Base-by-base conservation (phyloP, 2,797 vertebrate genomes). In the Danio kyathit region DNA sequence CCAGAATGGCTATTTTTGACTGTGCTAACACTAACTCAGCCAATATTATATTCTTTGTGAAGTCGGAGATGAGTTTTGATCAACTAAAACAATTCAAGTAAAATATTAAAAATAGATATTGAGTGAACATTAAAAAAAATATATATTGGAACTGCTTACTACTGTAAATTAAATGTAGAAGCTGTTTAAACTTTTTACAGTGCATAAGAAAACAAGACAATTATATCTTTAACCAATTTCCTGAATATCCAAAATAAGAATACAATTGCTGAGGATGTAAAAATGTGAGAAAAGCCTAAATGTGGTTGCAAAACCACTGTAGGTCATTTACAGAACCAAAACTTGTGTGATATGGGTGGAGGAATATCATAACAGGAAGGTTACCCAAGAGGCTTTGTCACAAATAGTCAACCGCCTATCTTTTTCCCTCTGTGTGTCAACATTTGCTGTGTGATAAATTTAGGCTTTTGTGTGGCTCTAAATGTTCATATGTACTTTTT, bases 361-460 rank as follows among this genome's bases (percentile, higher is more conserved):
- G 10, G 4, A 67, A 57, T 77, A 19, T 48, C 75, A 59, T 11
- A 61, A 79, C n/a, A 79, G 29, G 29, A 79, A 70, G 41, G 5
- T 70, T 51, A 41, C 56, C 6, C 8, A 79, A 61, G 4, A 51
- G 43, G n/a, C 8, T 60, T 49, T 61, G 6, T 70, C 52, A 67
- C 51, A 77, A 40, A 67, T 13, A n/a, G 10, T 3, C 40, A 73
- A 7, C 41, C 2, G 10, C 19, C 17, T 13, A 57, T n/a, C 2
- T 5, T 7, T 48, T 51, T 65, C 7, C 43, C 13, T 8, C 17
- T 56, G 13, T 56, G 13, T 46, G 17, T 10, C 19, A 13, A 67
- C 66, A 38, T 49, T 16, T 12, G 21, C 44, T 49, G 10, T 40
- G 4, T 74, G 14, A 49, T 72, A 61, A 12, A 57, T 59, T 49